Conservation (phyloP, 2,113 vertebrate species). For the Dryoscopus gambensis region DNA sequence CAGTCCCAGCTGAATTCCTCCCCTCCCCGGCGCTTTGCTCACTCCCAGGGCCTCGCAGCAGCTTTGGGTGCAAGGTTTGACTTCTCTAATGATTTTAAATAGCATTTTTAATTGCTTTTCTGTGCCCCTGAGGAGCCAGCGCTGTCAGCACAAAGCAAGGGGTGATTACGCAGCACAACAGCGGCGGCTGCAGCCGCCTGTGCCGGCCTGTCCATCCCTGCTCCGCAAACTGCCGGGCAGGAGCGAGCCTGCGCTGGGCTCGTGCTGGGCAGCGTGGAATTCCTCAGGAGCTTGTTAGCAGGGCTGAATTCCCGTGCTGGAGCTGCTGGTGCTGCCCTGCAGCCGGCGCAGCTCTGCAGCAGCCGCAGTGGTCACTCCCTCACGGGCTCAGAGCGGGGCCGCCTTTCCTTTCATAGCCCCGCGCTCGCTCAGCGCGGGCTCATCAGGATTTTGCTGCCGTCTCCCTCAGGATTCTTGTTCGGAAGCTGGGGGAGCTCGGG, state of each 20-base stretch:
- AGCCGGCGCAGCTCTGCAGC: slow-evolving; percentile 10
- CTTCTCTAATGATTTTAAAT: neutral
- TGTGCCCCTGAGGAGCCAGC: neutral
- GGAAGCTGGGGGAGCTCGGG: neutral
- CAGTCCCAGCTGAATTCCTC: neutral
- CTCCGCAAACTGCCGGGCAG: neutral
- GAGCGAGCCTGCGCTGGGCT: neutral
- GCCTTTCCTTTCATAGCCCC: neutral
- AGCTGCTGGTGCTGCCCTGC: slow-evolving; percentile 31
- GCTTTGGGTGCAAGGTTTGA: neutral
- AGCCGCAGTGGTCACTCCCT: neutral
- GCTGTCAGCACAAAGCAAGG: neutral
- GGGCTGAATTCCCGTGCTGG: neutral
- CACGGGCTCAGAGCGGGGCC: neutral
- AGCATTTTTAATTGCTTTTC: slow-evolving; percentile 14
- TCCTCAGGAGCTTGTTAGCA: slow-evolving; percentile 17
- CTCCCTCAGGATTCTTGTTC: neutral
- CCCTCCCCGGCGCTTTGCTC: neutral
- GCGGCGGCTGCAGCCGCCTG: neutral
- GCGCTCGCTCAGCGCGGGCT: neutral
- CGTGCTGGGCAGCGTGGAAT: neutral
- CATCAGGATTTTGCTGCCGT: neutral
- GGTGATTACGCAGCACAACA: neutral
- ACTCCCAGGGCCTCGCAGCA: neutral
- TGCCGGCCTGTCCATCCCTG: neutral